A percentile compares a stretch with the other conserved stretches of the same genome.
These are phyloP conservation scores for Rhabditoides inermis DNA, from an alignment of 2,888 invertebrate species.

Conservation along the genomic window DNA sequence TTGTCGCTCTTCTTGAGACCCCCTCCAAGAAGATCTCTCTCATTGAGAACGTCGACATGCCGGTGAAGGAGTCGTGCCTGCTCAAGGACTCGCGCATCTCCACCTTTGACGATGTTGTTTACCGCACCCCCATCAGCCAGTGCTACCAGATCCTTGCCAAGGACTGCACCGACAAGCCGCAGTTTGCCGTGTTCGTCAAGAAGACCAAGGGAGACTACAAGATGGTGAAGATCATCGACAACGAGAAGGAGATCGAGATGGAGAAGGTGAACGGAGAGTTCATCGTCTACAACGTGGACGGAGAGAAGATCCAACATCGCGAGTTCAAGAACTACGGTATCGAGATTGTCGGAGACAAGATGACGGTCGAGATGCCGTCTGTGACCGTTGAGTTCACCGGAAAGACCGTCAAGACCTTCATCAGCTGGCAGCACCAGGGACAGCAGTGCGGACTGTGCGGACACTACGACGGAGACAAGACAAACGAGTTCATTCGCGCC, in stretches of 20 bases:
- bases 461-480: too few relatives aligned
- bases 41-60: too few relatives aligned
- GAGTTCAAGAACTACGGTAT: conserved; percentile 2
- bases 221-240: conserved; percentile 12
- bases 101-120: conserved; percentile 40
- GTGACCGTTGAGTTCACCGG: too few relatives aligned
- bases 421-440: too few relatives aligned
- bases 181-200: conserved; percentile 45
- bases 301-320: not conserved
- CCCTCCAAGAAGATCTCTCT: too few relatives aligned
- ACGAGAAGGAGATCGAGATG: not conserved
- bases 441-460: too few relatives aligned
- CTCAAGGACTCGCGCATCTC: conserved; percentile 13
- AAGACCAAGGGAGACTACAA: conserved; percentile 15
- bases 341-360: conserved; percentile 11
- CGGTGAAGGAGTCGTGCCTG: conserved; percentile 2
- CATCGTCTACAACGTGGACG: not conserved
- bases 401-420: too few relatives aligned
- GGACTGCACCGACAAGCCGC: conserved; percentile 40
- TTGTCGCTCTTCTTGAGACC: too few relatives aligned
- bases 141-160: conserved; percentile 51
- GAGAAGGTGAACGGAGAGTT: not conserved
- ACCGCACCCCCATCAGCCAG: conserved; percentile 18
- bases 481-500: too few relatives aligned
- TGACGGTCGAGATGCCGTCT: conserved; percentile 5